phyloP scores from a whole-genome alignment of 2,888 invertebrate species.

The Luffia ferchaultella region DNA sequence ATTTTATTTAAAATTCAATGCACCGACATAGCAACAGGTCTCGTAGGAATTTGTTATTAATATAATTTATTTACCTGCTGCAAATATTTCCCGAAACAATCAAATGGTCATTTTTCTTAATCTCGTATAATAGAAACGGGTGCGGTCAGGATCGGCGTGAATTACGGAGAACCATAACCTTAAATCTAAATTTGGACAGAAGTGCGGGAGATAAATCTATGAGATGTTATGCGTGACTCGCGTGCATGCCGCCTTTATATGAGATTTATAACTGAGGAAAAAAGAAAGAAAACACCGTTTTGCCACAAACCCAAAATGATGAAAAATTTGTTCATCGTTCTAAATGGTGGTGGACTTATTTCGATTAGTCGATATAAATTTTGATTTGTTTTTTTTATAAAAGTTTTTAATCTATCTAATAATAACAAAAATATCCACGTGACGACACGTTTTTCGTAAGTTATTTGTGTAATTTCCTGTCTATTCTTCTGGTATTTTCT shows the following conservation, averaged over 20 bases:
- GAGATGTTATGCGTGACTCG: constrained; percentile 61
- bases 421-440: no score
- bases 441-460: no score
- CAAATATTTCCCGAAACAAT: neutral
- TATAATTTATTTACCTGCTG: neutral
- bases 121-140: constrained; percentile 21
- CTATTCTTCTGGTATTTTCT: no score
- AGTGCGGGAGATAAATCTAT: constrained; percentile 60
- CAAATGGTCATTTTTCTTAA: constrained; percentile 23
- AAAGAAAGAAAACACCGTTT: constrained; percentile 18
- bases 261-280: constrained; percentile 54
- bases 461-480: no score
- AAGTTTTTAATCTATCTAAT: no score
- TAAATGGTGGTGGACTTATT: no score
- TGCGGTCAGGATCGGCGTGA: constrained; percentile 28
- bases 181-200: constrained; percentile 64
- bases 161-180: constrained; percentile 50
- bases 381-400: no score
- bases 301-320: neutral
- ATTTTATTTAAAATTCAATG: no score
- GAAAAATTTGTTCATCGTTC: neutral
- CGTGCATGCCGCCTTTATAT: constrained; percentile 47
- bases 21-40: no score
- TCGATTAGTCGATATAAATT: no score
- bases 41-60: no score